These are phyloP conservation scores for Trichonephila inaurata DNA, from an alignment of 1,140 invertebrate genomes.

Conservation along the genomic window DNA sequence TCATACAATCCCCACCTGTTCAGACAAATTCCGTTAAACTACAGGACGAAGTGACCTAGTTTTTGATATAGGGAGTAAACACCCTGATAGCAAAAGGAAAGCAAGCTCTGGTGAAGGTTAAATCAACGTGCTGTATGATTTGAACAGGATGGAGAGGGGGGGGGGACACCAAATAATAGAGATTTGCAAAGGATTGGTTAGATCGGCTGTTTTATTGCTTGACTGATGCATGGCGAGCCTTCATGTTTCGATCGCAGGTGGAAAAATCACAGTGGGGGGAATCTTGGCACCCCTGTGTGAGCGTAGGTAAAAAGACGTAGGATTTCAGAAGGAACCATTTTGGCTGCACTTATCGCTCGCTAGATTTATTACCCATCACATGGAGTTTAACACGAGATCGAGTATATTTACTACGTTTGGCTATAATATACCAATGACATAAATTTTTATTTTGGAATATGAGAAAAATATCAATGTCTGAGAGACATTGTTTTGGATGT, in stretches of 20 bases:
- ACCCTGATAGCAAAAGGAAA: not conserved
- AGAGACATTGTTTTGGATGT: no score
- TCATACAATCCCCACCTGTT: not conserved
- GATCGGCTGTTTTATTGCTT: conserved; percentile 26
- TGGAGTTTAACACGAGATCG: not conserved
- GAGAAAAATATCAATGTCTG: no score
- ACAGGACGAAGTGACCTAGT: not conserved
- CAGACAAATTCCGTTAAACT: not conserved
- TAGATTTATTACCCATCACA: not conserved
- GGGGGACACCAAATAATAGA: conserved; percentile 2
- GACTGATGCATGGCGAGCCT: not conserved
- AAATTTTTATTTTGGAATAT: no score
- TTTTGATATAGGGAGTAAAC: not conserved
- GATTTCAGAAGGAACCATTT: conserved; percentile 22
- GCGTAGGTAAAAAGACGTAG: conserved; percentile 50
- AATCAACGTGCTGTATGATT: conserved; percentile 5
- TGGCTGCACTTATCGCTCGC: conserved; percentile 13
- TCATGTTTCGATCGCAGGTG: conserved; percentile 27
- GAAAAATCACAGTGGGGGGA: conserved; percentile 40
- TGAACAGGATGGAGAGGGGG: no score
- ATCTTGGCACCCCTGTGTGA: conserved; percentile 12
- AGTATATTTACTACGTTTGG: not conserved
- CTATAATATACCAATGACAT: not conserved
- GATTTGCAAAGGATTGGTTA: conserved; percentile 53
- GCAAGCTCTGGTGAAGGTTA: conserved; percentile 24